Evolutionary conservation across 2,888 invertebrate species (phyloP).

Genomic region (Ellobium chinense): DNA sequence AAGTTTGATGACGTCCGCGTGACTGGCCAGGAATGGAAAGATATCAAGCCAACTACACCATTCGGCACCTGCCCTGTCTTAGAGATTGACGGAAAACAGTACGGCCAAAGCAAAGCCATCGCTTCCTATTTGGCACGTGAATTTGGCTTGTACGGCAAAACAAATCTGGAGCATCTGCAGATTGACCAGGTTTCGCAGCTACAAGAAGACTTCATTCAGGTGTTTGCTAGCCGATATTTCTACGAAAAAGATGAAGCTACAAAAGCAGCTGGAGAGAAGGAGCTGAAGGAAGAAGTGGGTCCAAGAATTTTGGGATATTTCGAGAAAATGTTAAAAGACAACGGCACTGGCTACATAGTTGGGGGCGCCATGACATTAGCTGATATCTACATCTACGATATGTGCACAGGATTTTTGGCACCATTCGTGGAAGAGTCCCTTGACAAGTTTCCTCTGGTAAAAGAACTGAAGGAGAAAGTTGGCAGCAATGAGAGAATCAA

Average conservation of each 20-base stretch:
- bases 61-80: constrained; percentile 30
- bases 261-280: constrained; percentile 1
- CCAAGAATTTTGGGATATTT: constrained; percentile 19
- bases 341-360: constrained; percentile 5
- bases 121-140: constrained; percentile 37
- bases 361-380: constrained; percentile 3
- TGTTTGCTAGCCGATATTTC: constrained; percentile 1
- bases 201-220: constrained; percentile 40
- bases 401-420: constrained; percentile 15
- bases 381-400: constrained; percentile 16
- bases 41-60: constrained; percentile 16
- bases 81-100: constrained; percentile 38
- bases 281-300: constrained; percentile 4
- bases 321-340: constrained; percentile 17
- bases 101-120: constrained; percentile 35
- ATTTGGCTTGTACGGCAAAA: constrained; percentile 48
- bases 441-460: constrained; percentile 13
- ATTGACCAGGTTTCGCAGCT: constrained; percentile 51
- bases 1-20: constrained; percentile 22
- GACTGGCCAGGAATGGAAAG: not conserved
- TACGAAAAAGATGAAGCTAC: constrained; percentile 7
- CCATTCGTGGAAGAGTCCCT: not conserved
- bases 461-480: constrained; percentile 1
- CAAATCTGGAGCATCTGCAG: constrained; percentile 40
- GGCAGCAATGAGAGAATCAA: constrained; percentile 13